Conservation (phyloP, 2,113 vertebrate genomes). For the Mola mola region DNA sequence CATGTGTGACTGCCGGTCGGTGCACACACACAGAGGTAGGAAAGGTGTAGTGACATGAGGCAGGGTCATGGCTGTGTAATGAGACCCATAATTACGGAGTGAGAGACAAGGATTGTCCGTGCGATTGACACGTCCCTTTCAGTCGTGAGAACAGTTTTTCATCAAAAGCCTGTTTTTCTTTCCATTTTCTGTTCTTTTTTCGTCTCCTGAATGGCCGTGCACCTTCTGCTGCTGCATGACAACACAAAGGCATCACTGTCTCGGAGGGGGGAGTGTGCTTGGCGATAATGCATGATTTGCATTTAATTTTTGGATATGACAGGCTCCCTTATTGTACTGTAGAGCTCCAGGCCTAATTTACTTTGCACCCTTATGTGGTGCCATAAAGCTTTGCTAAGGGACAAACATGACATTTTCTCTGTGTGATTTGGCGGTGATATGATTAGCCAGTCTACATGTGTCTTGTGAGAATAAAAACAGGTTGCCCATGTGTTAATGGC, state of each 20-base stretch:
- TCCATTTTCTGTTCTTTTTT: slow-evolving; percentile 20
- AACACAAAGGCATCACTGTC: slow-evolving; percentile 72
- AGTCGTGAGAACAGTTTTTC: slow-evolving; percentile 67
- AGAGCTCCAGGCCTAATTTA: slow-evolving; percentile 61
- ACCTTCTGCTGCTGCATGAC: slow-evolving; percentile 50
- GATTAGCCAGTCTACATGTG: slow-evolving; percentile 56
- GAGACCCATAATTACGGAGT: slow-evolving; percentile 77
- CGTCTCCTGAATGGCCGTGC: slow-evolving; percentile 23
- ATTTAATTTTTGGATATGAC: slow-evolving; percentile 75
- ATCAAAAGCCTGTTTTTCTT: slow-evolving; percentile 69
- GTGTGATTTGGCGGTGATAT: slow-evolving; percentile 55
- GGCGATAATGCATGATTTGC: slow-evolving; percentile 77
- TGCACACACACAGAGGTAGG: slow-evolving; percentile 23
- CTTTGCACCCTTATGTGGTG: slow-evolving; percentile 73
- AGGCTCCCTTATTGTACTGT: slow-evolving; percentile 55
- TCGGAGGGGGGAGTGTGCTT: slow-evolving; percentile 56
- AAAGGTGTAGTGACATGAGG: slow-evolving; percentile 57
- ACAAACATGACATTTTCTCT: slow-evolving; percentile 75
- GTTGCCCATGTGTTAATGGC: slow-evolving; percentile 33
- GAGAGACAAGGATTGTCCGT: slow-evolving; percentile 67
- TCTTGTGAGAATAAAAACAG: slow-evolving; percentile 63
- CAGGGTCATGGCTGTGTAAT: slow-evolving; percentile 64
- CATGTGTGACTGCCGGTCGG: slow-evolving; percentile 11
- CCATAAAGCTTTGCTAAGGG: slow-evolving; percentile 62
- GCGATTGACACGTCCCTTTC: slow-evolving; percentile 76